Evolutionary conservation across 1,140 invertebrate species (phyloP).

Genomic region (Lepeophtheirus salmonis): DNA sequence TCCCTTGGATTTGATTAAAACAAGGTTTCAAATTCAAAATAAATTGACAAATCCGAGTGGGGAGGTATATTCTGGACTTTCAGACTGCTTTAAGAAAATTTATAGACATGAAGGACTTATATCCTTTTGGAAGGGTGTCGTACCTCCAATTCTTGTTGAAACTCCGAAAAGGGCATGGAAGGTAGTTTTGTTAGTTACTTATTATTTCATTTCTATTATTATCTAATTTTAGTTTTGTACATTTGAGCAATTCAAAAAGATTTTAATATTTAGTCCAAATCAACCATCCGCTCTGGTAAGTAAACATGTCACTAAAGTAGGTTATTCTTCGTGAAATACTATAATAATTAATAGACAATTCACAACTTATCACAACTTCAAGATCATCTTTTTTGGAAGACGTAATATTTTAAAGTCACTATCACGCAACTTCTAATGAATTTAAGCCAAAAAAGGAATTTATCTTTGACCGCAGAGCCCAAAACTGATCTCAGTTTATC

Average conservation of each 20-base stretch:
- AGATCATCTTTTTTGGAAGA: too few species aligned
- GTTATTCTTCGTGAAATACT: too few species aligned
- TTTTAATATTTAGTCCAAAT: conserved; percentile 53
- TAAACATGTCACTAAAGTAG: too few species aligned
- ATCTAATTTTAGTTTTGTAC: conserved; percentile 48
- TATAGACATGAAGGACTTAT: conserved; percentile 53
- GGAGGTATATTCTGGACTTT: conserved; percentile 51
- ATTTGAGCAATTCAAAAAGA: conserved; percentile 74
- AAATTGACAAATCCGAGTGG: conserved; percentile 35
- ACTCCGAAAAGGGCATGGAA: conserved; percentile 77
- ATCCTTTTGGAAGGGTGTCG: conserved; percentile 73
- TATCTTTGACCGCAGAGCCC: too few species aligned
- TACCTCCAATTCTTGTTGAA: conserved; percentile 79
- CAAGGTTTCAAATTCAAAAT: conserved; percentile 58
- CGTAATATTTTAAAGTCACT: too few species aligned
- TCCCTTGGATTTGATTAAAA: conserved; percentile 79
- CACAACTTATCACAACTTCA: too few species aligned
- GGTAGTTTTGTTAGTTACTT: neutral
- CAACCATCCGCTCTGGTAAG: conserved; percentile 48
- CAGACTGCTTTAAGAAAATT: conserved; percentile 74
- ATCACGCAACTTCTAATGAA: too few species aligned
- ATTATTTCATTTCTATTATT: conserved; percentile 15
- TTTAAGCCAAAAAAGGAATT: too few species aligned
- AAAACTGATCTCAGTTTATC: too few species aligned
- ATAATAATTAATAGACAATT: too few species aligned